Conservation (phyloP, 37 sponge, comb jelly and placozoan species). For the Tethya wilhelma region DNA sequence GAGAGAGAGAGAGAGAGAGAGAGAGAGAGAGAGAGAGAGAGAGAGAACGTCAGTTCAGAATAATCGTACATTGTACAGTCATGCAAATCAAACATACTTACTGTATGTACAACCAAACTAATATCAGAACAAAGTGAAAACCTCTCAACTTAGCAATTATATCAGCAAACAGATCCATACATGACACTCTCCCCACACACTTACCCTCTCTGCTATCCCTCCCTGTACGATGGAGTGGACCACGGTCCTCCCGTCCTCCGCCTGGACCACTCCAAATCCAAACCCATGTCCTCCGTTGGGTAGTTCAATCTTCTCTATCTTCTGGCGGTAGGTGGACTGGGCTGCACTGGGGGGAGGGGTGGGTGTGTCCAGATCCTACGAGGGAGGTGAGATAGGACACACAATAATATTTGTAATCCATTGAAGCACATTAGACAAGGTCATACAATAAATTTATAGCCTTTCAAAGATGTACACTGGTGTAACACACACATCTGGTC, state of each 20-base stretch:
- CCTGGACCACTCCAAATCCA: conserved; percentile 58
- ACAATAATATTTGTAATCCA: too few species aligned
- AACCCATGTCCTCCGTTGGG: conserved; percentile 49
- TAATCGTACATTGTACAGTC: too few species aligned
- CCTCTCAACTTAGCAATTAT: not conserved
- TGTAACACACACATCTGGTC: too few species aligned
- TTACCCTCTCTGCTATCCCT: conserved; percentile 55
- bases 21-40: not conserved
- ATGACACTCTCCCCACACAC: not conserved
- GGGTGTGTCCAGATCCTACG: too few species aligned
- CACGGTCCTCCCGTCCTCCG: conserved; percentile 18
- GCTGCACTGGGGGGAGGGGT: too few species aligned
- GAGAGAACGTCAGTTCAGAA: not conserved
- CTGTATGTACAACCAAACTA: not conserved
- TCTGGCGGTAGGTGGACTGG: conserved; percentile 8
- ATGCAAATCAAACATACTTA: too few species aligned
- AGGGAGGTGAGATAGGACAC: too few species aligned
- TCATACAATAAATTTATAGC: too few species aligned
- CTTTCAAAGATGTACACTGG: too few species aligned
- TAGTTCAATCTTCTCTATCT: conserved; percentile 64
- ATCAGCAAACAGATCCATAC: too few species aligned
- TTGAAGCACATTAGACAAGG: too few species aligned
- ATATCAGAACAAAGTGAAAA: not conserved
- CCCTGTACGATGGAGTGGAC: conserved; percentile 50
- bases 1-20: not conserved